These are phyloP conservation scores for Cavia aperea DNA, from an alignment of 2,113 vertebrate genomes.

Conservation along the genomic window DNA sequence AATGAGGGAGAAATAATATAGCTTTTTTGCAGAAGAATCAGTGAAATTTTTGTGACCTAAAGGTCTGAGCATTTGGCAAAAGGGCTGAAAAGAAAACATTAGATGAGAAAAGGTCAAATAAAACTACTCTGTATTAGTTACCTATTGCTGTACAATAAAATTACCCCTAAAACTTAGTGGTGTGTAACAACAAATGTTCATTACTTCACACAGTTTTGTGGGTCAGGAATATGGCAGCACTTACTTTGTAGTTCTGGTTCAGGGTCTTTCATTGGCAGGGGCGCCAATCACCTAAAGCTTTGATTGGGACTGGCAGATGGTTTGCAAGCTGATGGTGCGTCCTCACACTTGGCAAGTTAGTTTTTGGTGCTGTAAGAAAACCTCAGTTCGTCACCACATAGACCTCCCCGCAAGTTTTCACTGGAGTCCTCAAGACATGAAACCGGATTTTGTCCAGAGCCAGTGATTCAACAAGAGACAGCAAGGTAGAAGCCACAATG, in stretches of 20 bases:
- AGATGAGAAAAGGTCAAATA: background rate
- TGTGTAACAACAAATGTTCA: background rate
- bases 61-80: conserved; percentile 12
- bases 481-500: background rate
- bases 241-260: background rate
- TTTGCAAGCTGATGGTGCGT: background rate
- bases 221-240: background rate
- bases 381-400: background rate
- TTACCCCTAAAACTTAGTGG: background rate
- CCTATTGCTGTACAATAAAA: background rate
- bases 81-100: background rate
- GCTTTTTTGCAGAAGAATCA: conserved; percentile 22
- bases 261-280: background rate
- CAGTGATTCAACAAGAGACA: background rate
- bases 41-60: conserved; percentile 4
- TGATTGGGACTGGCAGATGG: background rate
- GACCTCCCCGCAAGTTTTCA: background rate
- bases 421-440: background rate
- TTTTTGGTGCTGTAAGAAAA: background rate
- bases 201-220: background rate
- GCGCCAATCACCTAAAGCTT: background rate
- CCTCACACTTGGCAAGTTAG: background rate
- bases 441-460: background rate
- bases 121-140: background rate
- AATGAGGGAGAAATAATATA: background rate